phyloP scores from a whole-genome alignment of 2,888 invertebrate species.

The Torymus tubicola region DNA sequence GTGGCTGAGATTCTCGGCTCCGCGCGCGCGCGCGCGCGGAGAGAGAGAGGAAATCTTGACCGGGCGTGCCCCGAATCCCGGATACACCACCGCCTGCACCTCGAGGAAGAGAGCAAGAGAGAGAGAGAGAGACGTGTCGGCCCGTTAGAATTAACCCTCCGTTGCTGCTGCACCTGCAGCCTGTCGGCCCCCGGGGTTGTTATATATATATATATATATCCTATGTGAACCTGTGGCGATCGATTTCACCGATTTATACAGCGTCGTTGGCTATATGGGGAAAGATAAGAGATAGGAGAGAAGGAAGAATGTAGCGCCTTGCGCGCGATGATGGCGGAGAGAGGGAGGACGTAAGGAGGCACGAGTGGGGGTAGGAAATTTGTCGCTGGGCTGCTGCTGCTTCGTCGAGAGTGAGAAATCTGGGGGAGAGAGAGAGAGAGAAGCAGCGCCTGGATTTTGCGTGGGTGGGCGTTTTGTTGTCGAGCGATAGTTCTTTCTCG shows the following conservation, averaged over 20 bases:
- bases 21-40: slow-evolving; percentile 55
- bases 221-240: slow-evolving; percentile 8
- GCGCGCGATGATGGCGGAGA: too few relatives aligned
- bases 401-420: slow-evolving; percentile 40
- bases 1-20: slow-evolving; percentile 76
- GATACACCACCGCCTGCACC: slow-evolving; percentile 65
- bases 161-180: too few relatives aligned
- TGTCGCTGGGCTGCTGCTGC: slow-evolving; percentile 30
- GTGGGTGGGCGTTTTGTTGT: neutral
- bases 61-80: slow-evolving; percentile 76
- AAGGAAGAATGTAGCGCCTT: slow-evolving; percentile 1
- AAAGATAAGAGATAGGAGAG: neutral
- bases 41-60: slow-evolving; percentile 76
- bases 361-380: slow-evolving; percentile 10
- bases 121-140: neutral
- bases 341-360: slow-evolving; percentile 2
- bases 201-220: too few relatives aligned
- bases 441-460: neutral
- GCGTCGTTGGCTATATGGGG: neutral
- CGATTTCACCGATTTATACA: slow-evolving; percentile 56
- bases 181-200: too few relatives aligned
- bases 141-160: slow-evolving; percentile 43
- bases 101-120: slow-evolving; percentile 18
- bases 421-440: slow-evolving; percentile 28
- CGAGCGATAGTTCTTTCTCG: too few relatives aligned